These are phyloP conservation scores for Seira sanloemensis DNA, from an alignment of 2,888 invertebrate species.

Conservation along the genomic window DNA sequence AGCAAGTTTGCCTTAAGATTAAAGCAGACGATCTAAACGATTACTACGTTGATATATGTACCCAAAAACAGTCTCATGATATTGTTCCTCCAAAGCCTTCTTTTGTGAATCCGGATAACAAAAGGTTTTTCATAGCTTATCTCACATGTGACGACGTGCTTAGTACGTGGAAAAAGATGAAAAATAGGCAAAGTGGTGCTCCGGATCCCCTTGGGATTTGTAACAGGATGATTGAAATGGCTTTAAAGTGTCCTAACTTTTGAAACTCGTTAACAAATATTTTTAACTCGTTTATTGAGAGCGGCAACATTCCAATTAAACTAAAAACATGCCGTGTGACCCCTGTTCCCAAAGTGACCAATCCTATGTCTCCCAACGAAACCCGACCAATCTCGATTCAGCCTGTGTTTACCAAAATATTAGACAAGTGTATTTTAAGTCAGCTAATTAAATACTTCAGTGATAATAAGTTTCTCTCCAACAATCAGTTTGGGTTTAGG, in stretches of 20 bases:
- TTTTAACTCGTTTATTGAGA: conserved; percentile 4
- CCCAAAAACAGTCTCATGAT: background rate
- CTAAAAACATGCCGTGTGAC: conserved; percentile 30
- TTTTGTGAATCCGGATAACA: background rate
- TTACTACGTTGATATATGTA: background rate
- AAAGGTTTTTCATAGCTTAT: background rate
- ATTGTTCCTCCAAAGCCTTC: background rate
- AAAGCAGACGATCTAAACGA: conserved; percentile 1
- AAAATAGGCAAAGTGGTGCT: background rate
- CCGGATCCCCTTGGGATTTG: conserved; percentile 10
- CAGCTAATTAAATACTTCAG: conserved; percentile 16
- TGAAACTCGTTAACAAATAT: background rate
- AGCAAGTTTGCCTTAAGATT: background rate
- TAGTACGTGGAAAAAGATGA: conserved; percentile 14
- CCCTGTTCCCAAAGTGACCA: conserved; percentile 38
- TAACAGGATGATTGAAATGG: background rate
- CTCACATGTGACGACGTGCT: background rate
- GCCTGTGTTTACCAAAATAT: conserved; percentile 35
- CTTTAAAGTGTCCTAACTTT: background rate
- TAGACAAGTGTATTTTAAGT: conserved; percentile 38
- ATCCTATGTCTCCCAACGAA: conserved; percentile 24
- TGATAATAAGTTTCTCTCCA: conserved; percentile 4
- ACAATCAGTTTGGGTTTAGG: conserved; percentile 49
- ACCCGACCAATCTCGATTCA: conserved; percentile 46
- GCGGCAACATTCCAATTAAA: background rate